Conservation (phyloP, 2,888 invertebrate species). For the Hemaris fuciformis region DNA sequence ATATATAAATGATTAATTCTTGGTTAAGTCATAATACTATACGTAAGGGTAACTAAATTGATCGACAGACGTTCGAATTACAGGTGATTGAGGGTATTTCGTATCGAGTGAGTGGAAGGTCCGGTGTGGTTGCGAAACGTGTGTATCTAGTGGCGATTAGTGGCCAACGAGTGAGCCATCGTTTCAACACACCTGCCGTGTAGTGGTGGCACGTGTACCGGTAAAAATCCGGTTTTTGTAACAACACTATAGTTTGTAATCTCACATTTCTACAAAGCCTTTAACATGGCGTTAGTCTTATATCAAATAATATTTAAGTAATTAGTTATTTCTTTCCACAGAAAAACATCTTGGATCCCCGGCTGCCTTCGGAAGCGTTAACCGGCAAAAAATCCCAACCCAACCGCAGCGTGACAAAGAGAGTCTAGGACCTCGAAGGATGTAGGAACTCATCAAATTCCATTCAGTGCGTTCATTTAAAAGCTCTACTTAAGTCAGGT, state of each 20-base stretch:
- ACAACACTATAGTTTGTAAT: slow-evolving; percentile 42
- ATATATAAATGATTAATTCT: not conserved
- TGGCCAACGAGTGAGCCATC: slow-evolving; percentile 68
- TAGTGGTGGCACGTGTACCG: slow-evolving; percentile 51
- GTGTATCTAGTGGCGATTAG: slow-evolving; percentile 74
- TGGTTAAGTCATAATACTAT: not conserved
- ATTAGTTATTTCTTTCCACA: no score
- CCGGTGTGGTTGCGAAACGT: slow-evolving; percentile 65
- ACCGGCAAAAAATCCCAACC: no score
- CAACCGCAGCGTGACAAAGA: no score
- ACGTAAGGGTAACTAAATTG: slow-evolving; percentile 25
- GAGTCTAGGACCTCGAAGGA: no score
- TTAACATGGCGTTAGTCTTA: slow-evolving; percentile 29
- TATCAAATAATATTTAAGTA: slow-evolving; percentile 15
- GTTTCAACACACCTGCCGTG: slow-evolving; percentile 68
- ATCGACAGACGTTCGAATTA: slow-evolving; percentile 55
- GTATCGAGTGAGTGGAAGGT: slow-evolving; percentile 72
- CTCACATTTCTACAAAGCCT: slow-evolving; percentile 39
- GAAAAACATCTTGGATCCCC: no score
- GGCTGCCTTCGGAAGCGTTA: no score
- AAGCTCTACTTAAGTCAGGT: no score
- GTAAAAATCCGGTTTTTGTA: slow-evolving; percentile 53
- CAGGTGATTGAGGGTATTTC: slow-evolving; percentile 58
- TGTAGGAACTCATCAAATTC: no score
- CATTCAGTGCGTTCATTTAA: no score